Conservation (phyloP, 2,888 invertebrate genomes). For the Gastracanthus pulcherrimus region DNA sequence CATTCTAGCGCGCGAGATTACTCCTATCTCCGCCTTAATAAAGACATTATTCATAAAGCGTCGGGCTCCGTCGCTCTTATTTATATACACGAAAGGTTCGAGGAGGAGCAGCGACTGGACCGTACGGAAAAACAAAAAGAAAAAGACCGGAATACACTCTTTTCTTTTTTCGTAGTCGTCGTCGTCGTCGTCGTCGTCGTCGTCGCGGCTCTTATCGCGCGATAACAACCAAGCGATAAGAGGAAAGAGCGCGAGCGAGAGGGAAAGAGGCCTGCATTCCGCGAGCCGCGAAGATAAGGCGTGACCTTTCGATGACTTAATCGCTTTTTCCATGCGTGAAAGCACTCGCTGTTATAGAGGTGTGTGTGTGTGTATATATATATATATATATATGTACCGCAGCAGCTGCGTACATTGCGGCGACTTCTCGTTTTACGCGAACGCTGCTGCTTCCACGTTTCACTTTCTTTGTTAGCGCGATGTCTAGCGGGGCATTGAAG, state of each 20-base stretch:
- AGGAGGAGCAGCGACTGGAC: too few relatives aligned
- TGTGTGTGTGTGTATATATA: too few relatives aligned
- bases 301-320: slow-evolving; percentile 67
- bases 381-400: too few relatives aligned
- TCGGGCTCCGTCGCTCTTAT: too few relatives aligned
- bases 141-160: too few relatives aligned
- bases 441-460: slow-evolving; percentile 14
- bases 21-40: too few relatives aligned
- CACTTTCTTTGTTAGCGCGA: slow-evolving; percentile 30
- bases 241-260: not conserved
- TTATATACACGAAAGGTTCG: too few relatives aligned
- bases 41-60: too few relatives aligned
- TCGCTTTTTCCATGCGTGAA: slow-evolving; percentile 56
- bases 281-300: slow-evolving; percentile 63
- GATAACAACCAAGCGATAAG: not conserved
- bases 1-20: too few relatives aligned
- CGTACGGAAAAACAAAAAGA: too few relatives aligned
- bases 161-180: not conserved
- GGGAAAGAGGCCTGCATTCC: slow-evolving; percentile 41
- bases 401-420: too few relatives aligned
- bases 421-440: slow-evolving; percentile 21
- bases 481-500: slow-evolving; percentile 12
- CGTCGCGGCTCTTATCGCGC: not conserved
- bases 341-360: too few relatives aligned
- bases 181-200: not conserved